Evolutionary conservation across 2,797 vertebrate species (phyloP).

Genomic region (Thalassophryne amazonica): DNA sequence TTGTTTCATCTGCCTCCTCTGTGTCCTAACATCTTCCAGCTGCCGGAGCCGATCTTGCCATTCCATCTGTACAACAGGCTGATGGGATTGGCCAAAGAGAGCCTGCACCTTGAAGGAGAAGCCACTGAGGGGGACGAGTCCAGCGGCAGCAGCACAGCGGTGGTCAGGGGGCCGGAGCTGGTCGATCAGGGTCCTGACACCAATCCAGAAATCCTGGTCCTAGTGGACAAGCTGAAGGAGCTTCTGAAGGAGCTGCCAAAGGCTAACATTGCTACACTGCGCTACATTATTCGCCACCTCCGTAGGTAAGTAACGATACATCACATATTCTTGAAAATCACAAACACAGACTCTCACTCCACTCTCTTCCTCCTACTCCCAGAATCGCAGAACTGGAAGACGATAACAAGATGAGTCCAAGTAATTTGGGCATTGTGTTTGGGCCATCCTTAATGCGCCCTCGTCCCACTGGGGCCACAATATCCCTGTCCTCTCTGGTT

Average conservation of each 20-base stretch:
- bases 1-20: not conserved
- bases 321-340: too few relatives aligned
- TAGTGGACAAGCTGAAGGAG: conserved; percentile 82
- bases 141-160: not conserved
- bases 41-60: conserved; percentile 92
- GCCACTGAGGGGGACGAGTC: conserved; percentile 64
- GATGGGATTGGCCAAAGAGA: conserved; percentile 96
- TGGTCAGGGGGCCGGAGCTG: conserved; percentile 65
- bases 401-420: conserved; percentile 95
- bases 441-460: conserved; percentile 95
- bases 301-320: conserved; percentile 75
- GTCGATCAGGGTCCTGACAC: conserved; percentile 78
- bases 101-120: conserved; percentile 75
- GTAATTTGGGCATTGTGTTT: conserved; percentile 95
- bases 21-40: conserved; percentile 63
- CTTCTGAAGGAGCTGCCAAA: conserved; percentile 83
- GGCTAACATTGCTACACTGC: conserved; percentile 83
- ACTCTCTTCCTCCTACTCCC: not conserved
- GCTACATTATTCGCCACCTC: conserved; percentile 87
- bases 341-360: not conserved
- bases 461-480: conserved; percentile 88
- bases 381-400: conserved; percentile 91
- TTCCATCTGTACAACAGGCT: conserved; percentile 90
- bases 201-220: conserved; percentile 68
- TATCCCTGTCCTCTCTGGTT: conserved; percentile 94